These are phyloP conservation scores for Dipus sagitta DNA, from an alignment of 2,797 vertebrate species.

Conservation along the genomic window DNA sequence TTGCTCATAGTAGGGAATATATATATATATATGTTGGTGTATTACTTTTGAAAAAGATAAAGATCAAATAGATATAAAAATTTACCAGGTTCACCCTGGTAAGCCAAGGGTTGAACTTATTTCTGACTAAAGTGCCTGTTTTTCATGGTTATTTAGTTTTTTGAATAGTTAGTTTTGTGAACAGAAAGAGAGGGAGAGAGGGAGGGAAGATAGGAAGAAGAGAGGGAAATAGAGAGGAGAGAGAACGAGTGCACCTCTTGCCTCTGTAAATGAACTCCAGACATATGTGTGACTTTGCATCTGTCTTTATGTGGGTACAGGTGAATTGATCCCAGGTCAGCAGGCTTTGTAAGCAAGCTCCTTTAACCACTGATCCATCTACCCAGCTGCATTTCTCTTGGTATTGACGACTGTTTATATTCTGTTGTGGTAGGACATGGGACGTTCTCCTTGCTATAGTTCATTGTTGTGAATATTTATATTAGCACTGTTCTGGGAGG, in stretches of 20 bases:
- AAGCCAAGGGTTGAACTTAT: background rate
- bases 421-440: background rate
- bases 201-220: too few relatives aligned
- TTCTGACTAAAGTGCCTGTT: background rate
- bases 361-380: too few relatives aligned
- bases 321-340: too few relatives aligned
- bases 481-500: background rate
- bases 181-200: too few relatives aligned
- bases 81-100: background rate
- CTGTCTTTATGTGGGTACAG: too few relatives aligned
- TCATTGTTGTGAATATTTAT: background rate
- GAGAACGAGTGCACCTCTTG: too few relatives aligned
- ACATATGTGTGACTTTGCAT: too few relatives aligned
- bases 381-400: too few relatives aligned
- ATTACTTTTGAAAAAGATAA: constrained; percentile 10
- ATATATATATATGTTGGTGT: background rate
- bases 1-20: background rate
- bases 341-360: too few relatives aligned
- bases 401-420: background rate
- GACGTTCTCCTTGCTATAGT: background rate
- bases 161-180: too few relatives aligned
- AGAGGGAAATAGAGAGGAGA: too few relatives aligned
- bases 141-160: background rate
- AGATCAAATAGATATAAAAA: background rate
- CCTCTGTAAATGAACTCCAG: too few relatives aligned